These are phyloP conservation scores for Hyppa rectilinea DNA, from an alignment of 2,888 invertebrate species.

Conservation along the genomic window DNA sequence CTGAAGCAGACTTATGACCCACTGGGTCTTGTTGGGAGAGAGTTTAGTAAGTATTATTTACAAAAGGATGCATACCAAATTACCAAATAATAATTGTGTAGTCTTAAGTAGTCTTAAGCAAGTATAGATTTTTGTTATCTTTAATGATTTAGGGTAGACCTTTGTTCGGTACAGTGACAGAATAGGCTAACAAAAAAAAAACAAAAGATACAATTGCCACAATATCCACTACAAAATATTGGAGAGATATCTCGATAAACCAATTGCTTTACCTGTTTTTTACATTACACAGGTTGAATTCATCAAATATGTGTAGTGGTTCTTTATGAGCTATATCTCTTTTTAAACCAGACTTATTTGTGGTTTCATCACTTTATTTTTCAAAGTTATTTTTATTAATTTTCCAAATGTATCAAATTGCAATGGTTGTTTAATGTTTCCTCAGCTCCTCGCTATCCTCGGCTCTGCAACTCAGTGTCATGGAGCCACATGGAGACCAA, in stretches of 20 bases:
- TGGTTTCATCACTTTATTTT: background rate
- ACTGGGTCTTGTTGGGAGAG: constrained; percentile 93
- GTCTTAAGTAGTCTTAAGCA: too few species aligned
- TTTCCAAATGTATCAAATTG: background rate
- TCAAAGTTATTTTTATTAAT: background rate
- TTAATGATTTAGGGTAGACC: background rate
- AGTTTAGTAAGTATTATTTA: constrained; percentile 91
- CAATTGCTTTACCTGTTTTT: background rate
- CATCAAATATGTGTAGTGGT: background rate
- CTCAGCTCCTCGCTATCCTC: constrained; percentile 94
- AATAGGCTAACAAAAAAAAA: background rate
- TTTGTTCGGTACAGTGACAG: background rate
- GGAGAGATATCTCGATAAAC: background rate
- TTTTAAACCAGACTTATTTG: background rate
- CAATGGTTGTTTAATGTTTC: constrained; percentile 58
- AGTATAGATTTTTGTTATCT: background rate
- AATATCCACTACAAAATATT: background rate
- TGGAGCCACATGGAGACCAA: constrained; percentile 97
- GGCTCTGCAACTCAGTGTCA: constrained; percentile 96
- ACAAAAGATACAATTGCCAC: background rate
- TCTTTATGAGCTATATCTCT: background rate
- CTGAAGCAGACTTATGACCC: constrained; percentile 94
- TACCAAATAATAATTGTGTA: too few species aligned
- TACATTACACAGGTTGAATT: background rate
- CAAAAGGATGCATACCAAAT: background rate